These are phyloP conservation scores for Rhinogobio ventralis DNA, from an alignment of 2,797 vertebrate species.

Conservation along the genomic window DNA sequence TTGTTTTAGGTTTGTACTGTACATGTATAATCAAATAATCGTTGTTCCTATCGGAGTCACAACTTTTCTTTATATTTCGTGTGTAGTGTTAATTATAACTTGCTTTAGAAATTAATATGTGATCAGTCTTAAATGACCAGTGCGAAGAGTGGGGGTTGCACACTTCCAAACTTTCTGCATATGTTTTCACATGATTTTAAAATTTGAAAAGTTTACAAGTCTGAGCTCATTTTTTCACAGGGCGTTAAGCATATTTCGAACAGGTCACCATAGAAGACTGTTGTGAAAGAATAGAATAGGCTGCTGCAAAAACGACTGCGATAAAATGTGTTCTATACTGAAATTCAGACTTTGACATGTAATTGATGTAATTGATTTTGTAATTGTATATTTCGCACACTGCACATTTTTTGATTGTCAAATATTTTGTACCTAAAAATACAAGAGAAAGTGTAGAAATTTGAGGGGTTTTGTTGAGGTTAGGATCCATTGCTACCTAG, in stretches of 20 bases:
- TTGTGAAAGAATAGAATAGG: no score
- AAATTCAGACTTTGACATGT: not conserved
- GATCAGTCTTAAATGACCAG: not conserved
- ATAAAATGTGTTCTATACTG: not conserved
- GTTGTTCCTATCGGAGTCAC: not conserved
- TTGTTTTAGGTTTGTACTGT: not conserved
- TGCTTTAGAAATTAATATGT: not conserved
- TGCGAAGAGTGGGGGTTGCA: not conserved
- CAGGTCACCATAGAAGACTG: not conserved
- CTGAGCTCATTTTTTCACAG: not conserved
- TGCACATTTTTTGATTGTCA: not conserved
- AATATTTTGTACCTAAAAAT: not conserved
- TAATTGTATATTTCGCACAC: not conserved
- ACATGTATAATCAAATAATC: not conserved
- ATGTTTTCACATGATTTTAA: not conserved
- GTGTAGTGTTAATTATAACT: not conserved
- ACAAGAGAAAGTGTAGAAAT: not conserved
- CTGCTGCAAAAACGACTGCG: no score
- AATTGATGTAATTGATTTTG: no score
- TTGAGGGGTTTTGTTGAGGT: constrained; percentile 5
- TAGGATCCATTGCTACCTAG: not conserved
- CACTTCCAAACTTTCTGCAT: not conserved
- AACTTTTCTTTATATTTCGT: not conserved
- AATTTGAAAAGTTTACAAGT: not conserved
- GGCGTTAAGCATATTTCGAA: no score